phyloP scores from a whole-genome alignment of 2,113 vertebrate genomes.

The Ramphastos sulfuratus region DNA sequence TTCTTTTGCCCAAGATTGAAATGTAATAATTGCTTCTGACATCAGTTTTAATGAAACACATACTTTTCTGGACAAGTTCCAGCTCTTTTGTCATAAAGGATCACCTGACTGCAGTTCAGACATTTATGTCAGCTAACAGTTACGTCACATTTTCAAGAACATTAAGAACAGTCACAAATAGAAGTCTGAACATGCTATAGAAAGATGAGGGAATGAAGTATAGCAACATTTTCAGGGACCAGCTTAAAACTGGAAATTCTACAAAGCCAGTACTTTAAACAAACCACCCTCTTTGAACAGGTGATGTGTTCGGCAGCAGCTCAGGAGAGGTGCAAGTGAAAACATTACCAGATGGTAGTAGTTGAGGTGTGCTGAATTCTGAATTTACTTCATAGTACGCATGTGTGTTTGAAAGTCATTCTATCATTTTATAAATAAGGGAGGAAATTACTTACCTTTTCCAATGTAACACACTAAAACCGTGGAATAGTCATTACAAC shows the following conservation, averaged over 20 bases:
- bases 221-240: neutral
- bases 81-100: neutral
- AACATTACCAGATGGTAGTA: constrained; percentile 37
- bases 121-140: neutral
- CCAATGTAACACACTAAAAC: neutral
- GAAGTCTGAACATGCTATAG: neutral
- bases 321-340: constrained; percentile 17
- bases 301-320: constrained; percentile 5
- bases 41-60: neutral
- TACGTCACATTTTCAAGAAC: neutral
- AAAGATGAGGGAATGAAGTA: neutral
- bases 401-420: neutral
- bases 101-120: neutral
- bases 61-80: neutral
- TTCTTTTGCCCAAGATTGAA: neutral
- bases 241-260: neutral
- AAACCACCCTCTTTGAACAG: constrained; percentile 1
- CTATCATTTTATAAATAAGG: constrained; percentile 8
- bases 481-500: constrained; percentile 11
- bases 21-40: neutral
- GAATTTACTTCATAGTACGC: constrained; percentile 21
- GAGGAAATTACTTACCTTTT: constrained; percentile 21
- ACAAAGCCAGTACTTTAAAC: constrained; percentile 36
- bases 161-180: neutral
- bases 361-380: constrained; percentile 3